phyloP scores from a whole-genome alignment of 1,140 invertebrate species.

The Marisa cornuarietis region DNA sequence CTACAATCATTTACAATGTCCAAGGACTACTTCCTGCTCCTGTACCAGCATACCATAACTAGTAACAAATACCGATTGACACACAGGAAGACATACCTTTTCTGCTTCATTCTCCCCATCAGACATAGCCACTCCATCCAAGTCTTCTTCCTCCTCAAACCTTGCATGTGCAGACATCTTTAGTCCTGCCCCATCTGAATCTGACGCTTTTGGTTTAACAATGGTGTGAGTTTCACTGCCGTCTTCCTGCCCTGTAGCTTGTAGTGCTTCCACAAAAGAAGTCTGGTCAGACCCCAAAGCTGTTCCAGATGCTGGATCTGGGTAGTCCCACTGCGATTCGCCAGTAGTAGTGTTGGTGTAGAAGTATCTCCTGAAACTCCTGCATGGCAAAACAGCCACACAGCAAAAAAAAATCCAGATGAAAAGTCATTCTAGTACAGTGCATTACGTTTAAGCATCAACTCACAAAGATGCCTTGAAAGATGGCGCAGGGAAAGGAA shows the following conservation, averaged over 20 bases:
- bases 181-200: too few relatives aligned
- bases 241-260: too few relatives aligned
- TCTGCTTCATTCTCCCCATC: slow-evolving; percentile 31
- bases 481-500: background rate
- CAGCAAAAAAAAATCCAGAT: slow-evolving; percentile 49
- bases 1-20: too few relatives aligned
- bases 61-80: background rate
- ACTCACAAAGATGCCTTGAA: background rate
- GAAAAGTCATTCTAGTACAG: slow-evolving; percentile 5
- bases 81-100: background rate
- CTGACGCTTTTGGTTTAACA: too few relatives aligned
- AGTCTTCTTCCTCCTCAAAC: background rate
- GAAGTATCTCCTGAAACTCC: slow-evolving; percentile 76
- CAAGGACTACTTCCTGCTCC: too few relatives aligned
- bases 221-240: too few relatives aligned
- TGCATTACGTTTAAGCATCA: background rate
- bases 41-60: too few relatives aligned
- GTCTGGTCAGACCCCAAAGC: background rate
- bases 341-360: slow-evolving; percentile 73
- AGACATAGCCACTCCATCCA: slow-evolving; percentile 33
- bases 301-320: slow-evolving; percentile 57
- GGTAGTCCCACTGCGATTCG: slow-evolving; percentile 76
- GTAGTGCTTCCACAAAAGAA: too few relatives aligned
- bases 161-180: too few relatives aligned
- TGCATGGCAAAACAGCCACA: slow-evolving; percentile 69